These are phyloP conservation scores for cat (Felis catus) DNA, from an alignment of 2,113 vertebrate genomes.

Conservation along the genomic window F.catus_Fca126_mat1.0 CM031418.1:63896001-63896500, in stretches of 20 bases:
- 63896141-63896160: slow-evolving; percentile 44
- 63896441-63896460: neutral
- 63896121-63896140: slow-evolving; percentile 64
- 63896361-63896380: neutral
- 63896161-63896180: slow-evolving; percentile 29
- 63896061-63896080: neutral
- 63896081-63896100: slow-evolving; percentile 23
- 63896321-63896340: slow-evolving; percentile 23
- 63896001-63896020: slow-evolving; percentile 46
- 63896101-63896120: slow-evolving; percentile 62
- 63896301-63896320: slow-evolving; percentile 54
- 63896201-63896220: slow-evolving; percentile 47
- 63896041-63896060: slow-evolving; percentile 57
- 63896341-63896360: slow-evolving; percentile 42
- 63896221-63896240: slow-evolving; percentile 48
- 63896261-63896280: slow-evolving; percentile 49
- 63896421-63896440: neutral
- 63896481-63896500: neutral
- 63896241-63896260: slow-evolving; percentile 46
- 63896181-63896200: slow-evolving; percentile 43
- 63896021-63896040: slow-evolving; percentile 48
- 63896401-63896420: neutral
- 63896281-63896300: neutral
- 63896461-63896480: slow-evolving; percentile 24
- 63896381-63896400: neutral